Conservation (phyloP, 2,113 vertebrate genomes). For the Cebidichthys violaceus region DNA sequence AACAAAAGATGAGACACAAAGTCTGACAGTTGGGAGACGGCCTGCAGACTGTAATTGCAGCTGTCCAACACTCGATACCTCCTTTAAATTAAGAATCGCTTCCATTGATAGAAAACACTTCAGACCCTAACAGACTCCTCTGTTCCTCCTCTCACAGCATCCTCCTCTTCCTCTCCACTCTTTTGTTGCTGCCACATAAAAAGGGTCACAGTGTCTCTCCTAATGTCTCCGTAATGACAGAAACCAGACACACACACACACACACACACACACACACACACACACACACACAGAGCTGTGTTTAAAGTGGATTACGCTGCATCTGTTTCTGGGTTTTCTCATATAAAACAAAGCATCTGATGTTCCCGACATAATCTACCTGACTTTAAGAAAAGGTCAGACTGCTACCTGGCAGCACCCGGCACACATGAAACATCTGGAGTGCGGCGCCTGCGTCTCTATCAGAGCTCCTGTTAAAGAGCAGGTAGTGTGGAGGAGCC, state of each 20-base stretch:
- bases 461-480: neutral
- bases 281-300: neutral
- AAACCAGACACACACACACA: slow-evolving; percentile 32
- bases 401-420: neutral
- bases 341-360: slow-evolving; percentile 18
- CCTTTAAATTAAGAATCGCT: neutral
- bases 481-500: neutral
- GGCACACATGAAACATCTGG: slow-evolving; percentile 20
- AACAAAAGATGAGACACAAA: too few relatives aligned
- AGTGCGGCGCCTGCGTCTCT: neutral
- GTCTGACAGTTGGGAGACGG: too few relatives aligned
- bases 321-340: slow-evolving; percentile 21
- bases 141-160: slow-evolving; percentile 16
- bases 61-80: neutral
- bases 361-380: slow-evolving; percentile 29
- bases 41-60: too few relatives aligned
- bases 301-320: slow-evolving; percentile 33
- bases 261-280: slow-evolving; percentile 38
- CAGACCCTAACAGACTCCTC: slow-evolving; percentile 6
- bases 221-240: slow-evolving; percentile 23
- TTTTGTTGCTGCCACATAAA: slow-evolving; percentile 13
- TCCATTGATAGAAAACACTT: neutral
- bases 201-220: slow-evolving; percentile 20
- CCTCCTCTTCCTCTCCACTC: slow-evolving; percentile 22
- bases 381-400: slow-evolving; percentile 24